A percentile compares a stretch with the other conserved stretches of the same genome.
These are phyloP conservation scores for Sicus ferrugineus DNA, from an alignment of 2,888 invertebrate genomes.

Conservation along the genomic window DNA sequence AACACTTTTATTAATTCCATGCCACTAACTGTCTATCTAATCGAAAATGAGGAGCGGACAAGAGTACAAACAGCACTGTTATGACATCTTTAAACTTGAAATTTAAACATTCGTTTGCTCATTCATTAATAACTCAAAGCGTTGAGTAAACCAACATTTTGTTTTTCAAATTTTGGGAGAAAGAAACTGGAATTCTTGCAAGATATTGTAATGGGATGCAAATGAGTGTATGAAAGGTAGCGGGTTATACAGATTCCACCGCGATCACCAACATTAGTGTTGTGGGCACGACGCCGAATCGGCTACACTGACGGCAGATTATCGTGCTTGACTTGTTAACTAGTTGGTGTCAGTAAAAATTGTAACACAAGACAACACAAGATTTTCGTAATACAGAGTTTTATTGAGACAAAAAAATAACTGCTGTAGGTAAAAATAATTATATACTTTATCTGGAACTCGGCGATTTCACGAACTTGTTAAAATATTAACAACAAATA, in stretches of 20 bases:
- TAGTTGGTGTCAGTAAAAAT: background rate
- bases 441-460: too few relatives aligned
- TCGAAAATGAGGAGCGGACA: background rate
- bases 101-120: constrained; percentile 31
- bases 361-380: background rate
- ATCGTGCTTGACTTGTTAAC: background rate
- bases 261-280: too few relatives aligned
- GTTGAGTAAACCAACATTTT: constrained; percentile 27
- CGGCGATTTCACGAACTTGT: too few relatives aligned
- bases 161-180: background rate
- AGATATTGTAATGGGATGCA: background rate
- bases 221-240: background rate
- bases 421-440: too few relatives aligned
- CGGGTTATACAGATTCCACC: too few relatives aligned
- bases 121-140: constrained; percentile 34
- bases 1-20: too few relatives aligned
- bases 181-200: constrained; percentile 21
- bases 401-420: too few relatives aligned
- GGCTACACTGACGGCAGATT: background rate
- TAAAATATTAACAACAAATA: too few relatives aligned
- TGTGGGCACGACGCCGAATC: background rate
- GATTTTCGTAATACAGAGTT: too few relatives aligned
- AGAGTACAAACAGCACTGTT: constrained; percentile 25
- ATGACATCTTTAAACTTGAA: constrained; percentile 34
- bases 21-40: too few relatives aligned